Percentiles rank a stretch among this genome's conserved stretches.
Evolutionary conservation across 2,888 invertebrate species (phyloP).

Genomic region (Mythimna vitellina): DNA sequence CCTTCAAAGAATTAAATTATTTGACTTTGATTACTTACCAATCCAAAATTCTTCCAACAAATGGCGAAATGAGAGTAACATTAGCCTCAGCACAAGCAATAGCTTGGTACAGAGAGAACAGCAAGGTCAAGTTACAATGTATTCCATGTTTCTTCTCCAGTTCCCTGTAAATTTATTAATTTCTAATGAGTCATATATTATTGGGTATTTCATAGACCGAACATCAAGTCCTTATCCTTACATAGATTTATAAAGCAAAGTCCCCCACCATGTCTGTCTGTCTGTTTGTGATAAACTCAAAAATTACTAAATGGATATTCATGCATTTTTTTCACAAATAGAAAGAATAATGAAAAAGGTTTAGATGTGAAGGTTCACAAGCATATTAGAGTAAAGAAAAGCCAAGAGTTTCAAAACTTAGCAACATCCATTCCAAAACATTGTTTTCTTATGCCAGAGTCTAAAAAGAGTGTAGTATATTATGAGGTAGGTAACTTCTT

Average conservation of each 20-base stretch:
- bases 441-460: background rate
- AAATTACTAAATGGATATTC: too few relatives aligned
- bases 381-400: too few relatives aligned
- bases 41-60: slow-evolving; percentile 99
- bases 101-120: slow-evolving; percentile 99
- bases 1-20: too few relatives aligned
- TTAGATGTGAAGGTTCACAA: too few relatives aligned
- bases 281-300: too few relatives aligned
- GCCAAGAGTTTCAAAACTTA: too few relatives aligned
- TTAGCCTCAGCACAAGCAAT: slow-evolving; percentile 99
- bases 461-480: background rate
- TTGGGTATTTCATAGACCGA: background rate
- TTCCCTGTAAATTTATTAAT: slow-evolving; percentile 90
- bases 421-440: too few relatives aligned
- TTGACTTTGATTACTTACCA: slow-evolving; percentile 91
- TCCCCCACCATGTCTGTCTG: too few relatives aligned
- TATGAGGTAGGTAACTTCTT: too few relatives aligned
- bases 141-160: slow-evolving; percentile 97
- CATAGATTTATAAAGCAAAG: too few relatives aligned
- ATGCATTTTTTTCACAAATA: too few relatives aligned
- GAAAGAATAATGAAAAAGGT: too few relatives aligned
- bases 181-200: background rate
- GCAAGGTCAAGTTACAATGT: slow-evolving; percentile 99
- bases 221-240: background rate
- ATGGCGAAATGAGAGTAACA: slow-evolving; percentile 99